Base-by-base conservation (phyloP, 2,797 vertebrate genomes). In the Numenius phaeopus region DNA sequence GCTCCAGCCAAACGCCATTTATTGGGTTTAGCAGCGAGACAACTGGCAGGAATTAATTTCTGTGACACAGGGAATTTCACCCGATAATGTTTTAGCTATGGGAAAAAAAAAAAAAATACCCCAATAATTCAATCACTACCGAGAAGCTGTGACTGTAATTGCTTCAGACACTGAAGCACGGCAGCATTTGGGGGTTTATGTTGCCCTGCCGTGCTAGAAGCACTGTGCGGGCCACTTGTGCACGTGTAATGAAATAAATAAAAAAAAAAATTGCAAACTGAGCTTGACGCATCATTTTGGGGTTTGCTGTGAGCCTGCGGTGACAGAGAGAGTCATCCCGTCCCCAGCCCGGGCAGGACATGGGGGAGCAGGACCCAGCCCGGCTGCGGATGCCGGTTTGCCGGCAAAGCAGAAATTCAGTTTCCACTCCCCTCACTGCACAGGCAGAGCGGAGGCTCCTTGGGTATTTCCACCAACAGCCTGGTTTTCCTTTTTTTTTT, bases 201-300 rank as follows among this genome's bases (percentile, higher is more conserved):
- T 23, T 47, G 47, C 46, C n/a, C 9, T 7, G 44, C 23, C 3
- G 16, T 7, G 29, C 27, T 30, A 4, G 52, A 29, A 21, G 49
- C 65, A 2, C 42, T 5, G 42, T 2, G 1, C 34, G 1, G 5
- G 2, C 75, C 1, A 6, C 24, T 27, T 15, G 7, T 14, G 42
- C 61, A 30, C 0, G 0, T 30, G 57, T 9, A 27, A 37, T 0
- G 3, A 54, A 72, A 39, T 11, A 54, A 44, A 4, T n/a, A 3
- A 15, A 5, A 13, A 1, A 46, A 89, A 22, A 62, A 47, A 18
- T 7, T 3, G 23, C 18, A 32, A 26, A 32, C 8, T 14, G 73
- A 32, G n/a, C 52, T 59, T 12, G 37, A 10, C 5, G 4, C 34
- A 12, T 44, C 22, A 1, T 29, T 50, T 39, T 24, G 32, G 1